Evolutionary conservation across 2,113 vertebrate species (phyloP).

Genomic region (Petrocephalus microphthalmus): DNA sequence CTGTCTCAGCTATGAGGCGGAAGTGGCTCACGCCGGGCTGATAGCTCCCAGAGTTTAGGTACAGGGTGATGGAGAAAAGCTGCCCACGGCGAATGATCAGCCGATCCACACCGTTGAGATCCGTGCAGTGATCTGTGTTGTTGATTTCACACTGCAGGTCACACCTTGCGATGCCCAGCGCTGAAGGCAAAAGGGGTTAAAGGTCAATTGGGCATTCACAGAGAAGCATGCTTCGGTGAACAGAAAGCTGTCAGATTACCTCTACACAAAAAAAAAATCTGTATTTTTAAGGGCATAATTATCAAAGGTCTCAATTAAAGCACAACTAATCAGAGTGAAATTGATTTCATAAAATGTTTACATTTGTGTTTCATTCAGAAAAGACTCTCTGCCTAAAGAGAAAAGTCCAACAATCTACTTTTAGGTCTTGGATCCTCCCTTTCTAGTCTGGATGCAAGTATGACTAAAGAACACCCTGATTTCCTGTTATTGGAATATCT

Average conservation of each 20-base stretch:
- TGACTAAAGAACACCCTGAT: conserved; percentile 34
- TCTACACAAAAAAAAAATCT: not conserved
- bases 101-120: conserved; percentile 56
- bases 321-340: not conserved
- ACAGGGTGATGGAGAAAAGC: conserved; percentile 68
- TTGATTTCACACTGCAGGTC: conserved; percentile 73
- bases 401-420: conserved; percentile 15
- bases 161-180: conserved; percentile 66
- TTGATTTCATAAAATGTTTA: not conserved
- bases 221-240: not conserved
- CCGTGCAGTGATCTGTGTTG: conserved; percentile 70
- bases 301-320: not conserved
- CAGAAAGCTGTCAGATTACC: not conserved
- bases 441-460: not conserved
- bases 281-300: not conserved
- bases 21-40: conserved; percentile 65
- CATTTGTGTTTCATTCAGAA: not conserved
- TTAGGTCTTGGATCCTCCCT: conserved; percentile 19
- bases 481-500: conserved; percentile 32
- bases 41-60: conserved; percentile 65
- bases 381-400: not conserved
- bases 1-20: conserved; percentile 65
- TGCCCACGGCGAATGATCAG: conserved; percentile 83
- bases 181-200: conserved; percentile 43
- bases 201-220: not conserved